These are phyloP conservation scores for Burhinus oedicnemus DNA, from an alignment of 2,113 vertebrate genomes.

Conservation along the genomic window DNA sequence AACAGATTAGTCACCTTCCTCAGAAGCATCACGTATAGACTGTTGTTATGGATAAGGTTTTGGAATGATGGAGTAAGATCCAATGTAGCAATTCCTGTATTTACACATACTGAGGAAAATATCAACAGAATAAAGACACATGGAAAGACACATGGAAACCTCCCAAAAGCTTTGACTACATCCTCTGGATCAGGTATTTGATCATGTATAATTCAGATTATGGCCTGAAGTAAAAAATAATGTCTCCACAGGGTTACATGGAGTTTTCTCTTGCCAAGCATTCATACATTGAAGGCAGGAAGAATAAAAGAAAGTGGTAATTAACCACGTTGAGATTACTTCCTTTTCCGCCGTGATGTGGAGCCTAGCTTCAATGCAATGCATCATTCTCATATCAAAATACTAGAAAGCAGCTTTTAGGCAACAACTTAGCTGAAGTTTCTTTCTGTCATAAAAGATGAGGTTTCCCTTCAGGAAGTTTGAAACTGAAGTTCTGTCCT, in stretches of 20 bases:
- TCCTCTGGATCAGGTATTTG: neutral
- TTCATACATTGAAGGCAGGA: neutral
- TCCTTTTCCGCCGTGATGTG: neutral
- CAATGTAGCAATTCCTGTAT: neutral
- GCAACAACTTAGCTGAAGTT: neutral
- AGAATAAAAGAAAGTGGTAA: neutral
- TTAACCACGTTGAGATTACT: neutral
- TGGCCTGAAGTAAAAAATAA: neutral
- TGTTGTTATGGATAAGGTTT: neutral
- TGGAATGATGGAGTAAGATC: neutral
- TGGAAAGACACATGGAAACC: neutral
- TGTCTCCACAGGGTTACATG: neutral
- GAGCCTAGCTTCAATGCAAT: neutral
- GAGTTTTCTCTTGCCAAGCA: neutral
- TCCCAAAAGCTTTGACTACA: neutral
- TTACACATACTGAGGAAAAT: neutral
- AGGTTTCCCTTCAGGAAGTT: neutral
- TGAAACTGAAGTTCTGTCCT: neutral
- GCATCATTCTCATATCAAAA: neutral
- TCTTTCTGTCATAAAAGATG: neutral
- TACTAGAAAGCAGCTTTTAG: neutral
- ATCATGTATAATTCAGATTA: neutral
- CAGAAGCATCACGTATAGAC: neutral
- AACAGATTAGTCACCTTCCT: neutral
- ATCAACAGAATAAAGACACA: neutral